These are phyloP conservation scores for Torymus auratus DNA, from an alignment of 2,888 invertebrate genomes.

Conservation along the genomic window DNA sequence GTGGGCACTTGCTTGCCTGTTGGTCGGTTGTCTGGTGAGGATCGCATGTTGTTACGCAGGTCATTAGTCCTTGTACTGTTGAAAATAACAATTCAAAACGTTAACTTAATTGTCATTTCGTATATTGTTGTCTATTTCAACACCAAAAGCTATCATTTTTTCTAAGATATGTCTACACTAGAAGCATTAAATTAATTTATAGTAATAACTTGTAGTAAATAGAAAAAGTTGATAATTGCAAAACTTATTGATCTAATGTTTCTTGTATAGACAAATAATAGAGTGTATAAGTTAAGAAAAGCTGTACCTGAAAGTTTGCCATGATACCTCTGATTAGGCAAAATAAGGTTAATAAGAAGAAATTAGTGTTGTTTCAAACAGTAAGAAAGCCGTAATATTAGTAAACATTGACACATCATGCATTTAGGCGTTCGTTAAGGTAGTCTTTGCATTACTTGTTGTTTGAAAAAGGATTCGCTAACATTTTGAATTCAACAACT, in stretches of 20 bases:
- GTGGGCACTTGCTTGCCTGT: slow-evolving; percentile 15
- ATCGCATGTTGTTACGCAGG: slow-evolving; percentile 65
- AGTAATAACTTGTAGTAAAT: too few species aligned
- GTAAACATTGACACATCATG: not conserved
- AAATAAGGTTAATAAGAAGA: slow-evolving; percentile 54
- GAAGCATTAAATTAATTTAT: too few species aligned
- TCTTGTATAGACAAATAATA: not conserved
- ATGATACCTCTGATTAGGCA: slow-evolving; percentile 72
- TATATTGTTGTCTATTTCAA: not conserved
- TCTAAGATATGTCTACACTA: not conserved
- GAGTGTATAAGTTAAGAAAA: slow-evolving; percentile 30
- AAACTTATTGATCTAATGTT: not conserved
- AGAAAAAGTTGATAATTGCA: too few species aligned
- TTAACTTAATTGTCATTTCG: slow-evolving; percentile 49
- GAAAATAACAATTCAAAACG: slow-evolving; percentile 40
- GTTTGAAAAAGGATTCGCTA: not conserved
- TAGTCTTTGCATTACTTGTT: slow-evolving; percentile 13
- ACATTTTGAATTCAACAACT: too few species aligned
- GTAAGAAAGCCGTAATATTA: not conserved
- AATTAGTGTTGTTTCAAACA: slow-evolving; percentile 26
- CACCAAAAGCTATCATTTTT: slow-evolving; percentile 1
- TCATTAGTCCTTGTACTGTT: slow-evolving; percentile 74
- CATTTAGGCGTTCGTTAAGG: not conserved
- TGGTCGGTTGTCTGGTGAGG: slow-evolving; percentile 44
- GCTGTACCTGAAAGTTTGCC: slow-evolving; percentile 75